These are phyloP conservation scores for Leptatherina wallacei DNA, from an alignment of 2,797 vertebrate genomes.

Conservation along the genomic window DNA sequence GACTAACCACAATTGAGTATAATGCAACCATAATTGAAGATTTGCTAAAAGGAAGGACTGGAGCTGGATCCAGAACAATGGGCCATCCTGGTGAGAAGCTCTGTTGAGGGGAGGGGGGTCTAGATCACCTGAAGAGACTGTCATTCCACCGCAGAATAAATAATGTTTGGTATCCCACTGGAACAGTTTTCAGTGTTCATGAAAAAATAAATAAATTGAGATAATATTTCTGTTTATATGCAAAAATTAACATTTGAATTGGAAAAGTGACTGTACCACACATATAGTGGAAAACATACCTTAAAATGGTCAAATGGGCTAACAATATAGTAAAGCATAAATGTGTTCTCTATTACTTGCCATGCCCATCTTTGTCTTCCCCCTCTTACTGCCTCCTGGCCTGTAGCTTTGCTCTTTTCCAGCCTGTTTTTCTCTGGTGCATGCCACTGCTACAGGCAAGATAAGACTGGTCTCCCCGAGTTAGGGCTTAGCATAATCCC, in stretches of 20 bases:
- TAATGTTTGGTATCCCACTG: conserved; percentile 51
- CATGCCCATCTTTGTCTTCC: conserved; percentile 64
- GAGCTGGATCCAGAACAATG: conserved; percentile 56
- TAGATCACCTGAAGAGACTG: conserved; percentile 55
- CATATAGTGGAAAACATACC: conserved; percentile 23
- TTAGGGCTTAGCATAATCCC: conserved; percentile 87
- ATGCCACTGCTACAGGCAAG: conserved; percentile 84
- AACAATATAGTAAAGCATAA: conserved; percentile 54
- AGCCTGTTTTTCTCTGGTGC: conserved; percentile 83
- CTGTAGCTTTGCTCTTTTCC: conserved; percentile 78
- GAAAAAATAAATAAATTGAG: conserved; percentile 5
- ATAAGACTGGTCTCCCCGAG: conserved; percentile 84
- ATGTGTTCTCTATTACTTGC: conserved; percentile 63
- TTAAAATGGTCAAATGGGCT: conserved; percentile 38
- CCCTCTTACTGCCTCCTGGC: conserved; percentile 54
- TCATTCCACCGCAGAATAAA: conserved; percentile 46
- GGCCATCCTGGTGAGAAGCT: conserved; percentile 42
- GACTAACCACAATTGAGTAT: conserved; percentile 77
- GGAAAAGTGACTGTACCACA: background rate
- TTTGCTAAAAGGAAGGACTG: conserved; percentile 60
- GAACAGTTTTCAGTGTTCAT: conserved; percentile 24
- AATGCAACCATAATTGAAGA: conserved; percentile 78
- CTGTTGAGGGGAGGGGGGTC: conserved; percentile 12
- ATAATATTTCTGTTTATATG: conserved; percentile 38
- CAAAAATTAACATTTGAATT: conserved; percentile 25